Conservation (phyloP, 2,888 invertebrate species). For the Cyrtodaria siliqua region DNA sequence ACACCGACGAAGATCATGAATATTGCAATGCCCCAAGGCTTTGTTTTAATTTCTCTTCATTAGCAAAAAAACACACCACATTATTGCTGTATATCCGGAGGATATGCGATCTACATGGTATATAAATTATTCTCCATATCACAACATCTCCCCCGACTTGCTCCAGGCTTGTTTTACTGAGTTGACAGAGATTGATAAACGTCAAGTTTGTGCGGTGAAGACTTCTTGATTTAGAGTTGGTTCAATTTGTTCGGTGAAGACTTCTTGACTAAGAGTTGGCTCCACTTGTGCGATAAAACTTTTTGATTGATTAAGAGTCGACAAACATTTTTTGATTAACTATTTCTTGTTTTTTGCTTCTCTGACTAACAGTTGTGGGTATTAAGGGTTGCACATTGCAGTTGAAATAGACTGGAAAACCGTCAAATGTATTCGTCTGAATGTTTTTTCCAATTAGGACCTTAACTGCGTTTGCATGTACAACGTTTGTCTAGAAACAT, state of each 20-base stretch:
- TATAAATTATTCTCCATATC: too few relatives aligned
- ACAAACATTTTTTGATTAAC: too few relatives aligned
- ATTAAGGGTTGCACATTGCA: too few relatives aligned
- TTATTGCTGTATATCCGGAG: too few relatives aligned
- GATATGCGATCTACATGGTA: too few relatives aligned
- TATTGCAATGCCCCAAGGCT: constrained; percentile 13
- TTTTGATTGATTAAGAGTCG: background rate
- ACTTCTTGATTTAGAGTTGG: constrained; percentile 4
- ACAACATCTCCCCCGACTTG: constrained; percentile 10
- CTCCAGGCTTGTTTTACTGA: constrained; percentile 11
- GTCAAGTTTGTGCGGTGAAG: constrained; percentile 6
- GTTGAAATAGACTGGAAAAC: too few relatives aligned
- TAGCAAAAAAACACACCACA: constrained; percentile 9
- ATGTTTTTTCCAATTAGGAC: too few relatives aligned
- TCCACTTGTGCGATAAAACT: background rate
- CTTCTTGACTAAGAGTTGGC: constrained; percentile 6
- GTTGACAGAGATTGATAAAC: constrained; percentile 23
- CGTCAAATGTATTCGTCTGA: too few relatives aligned
- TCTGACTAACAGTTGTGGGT: too few relatives aligned
- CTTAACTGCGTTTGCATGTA: too few relatives aligned
- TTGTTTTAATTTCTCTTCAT: constrained; percentile 33
- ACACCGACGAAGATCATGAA: constrained; percentile 22
- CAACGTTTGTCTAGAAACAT: too few relatives aligned
- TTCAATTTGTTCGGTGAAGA: constrained; percentile 2
- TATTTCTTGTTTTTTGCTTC: too few relatives aligned